Percentiles rank a stretch among this genome's conserved stretches.
Evolutionary conservation across 2,888 invertebrate species (phyloP).

Genomic region (Pimpla rufipes): DNA sequence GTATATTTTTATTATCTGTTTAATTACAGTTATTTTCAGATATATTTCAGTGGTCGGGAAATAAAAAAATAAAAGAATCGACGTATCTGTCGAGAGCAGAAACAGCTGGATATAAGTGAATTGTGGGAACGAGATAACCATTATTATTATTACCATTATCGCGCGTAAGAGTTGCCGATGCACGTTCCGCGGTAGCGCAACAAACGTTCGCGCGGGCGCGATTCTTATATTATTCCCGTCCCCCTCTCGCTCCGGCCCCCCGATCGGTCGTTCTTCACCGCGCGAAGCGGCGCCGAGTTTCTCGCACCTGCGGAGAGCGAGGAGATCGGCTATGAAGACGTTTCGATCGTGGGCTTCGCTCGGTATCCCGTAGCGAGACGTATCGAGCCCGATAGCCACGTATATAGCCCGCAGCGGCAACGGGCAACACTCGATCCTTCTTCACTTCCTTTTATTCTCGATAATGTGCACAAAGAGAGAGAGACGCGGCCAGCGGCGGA

Average conservation of each 20-base stretch:
- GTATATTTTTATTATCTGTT: no score
- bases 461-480: constrained; percentile 55
- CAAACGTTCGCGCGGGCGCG: constrained; percentile 7
- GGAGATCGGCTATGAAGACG: constrained; percentile 72
- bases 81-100: no score
- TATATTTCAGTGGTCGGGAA: no score
- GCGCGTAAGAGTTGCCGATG: constrained; percentile 29
- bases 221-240: constrained; percentile 22
- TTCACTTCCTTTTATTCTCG: constrained; percentile 56
- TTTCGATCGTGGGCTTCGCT: constrained; percentile 70
- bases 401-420: constrained; percentile 23
- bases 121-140: constrained; percentile 18
- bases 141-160: constrained; percentile 41
- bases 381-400: constrained; percentile 67
- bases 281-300: constrained; percentile 59
- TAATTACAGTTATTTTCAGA: no score
- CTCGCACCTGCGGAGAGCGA: constrained; percentile 72
- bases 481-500: constrained; percentile 48
- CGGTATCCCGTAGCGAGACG: constrained; percentile 76
- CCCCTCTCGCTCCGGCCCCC: constrained; percentile 28
- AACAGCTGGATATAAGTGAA: constrained; percentile 23
- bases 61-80: no score
- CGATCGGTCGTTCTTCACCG: constrained; percentile 68
- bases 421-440: constrained; percentile 36
- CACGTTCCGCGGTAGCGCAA: constrained; percentile 26